A percentile compares a stretch with the other conserved stretches of the same genome.
Conservation (phyloP, 2,113 vertebrate species). For the Phalacrocorax carbo region DNA sequence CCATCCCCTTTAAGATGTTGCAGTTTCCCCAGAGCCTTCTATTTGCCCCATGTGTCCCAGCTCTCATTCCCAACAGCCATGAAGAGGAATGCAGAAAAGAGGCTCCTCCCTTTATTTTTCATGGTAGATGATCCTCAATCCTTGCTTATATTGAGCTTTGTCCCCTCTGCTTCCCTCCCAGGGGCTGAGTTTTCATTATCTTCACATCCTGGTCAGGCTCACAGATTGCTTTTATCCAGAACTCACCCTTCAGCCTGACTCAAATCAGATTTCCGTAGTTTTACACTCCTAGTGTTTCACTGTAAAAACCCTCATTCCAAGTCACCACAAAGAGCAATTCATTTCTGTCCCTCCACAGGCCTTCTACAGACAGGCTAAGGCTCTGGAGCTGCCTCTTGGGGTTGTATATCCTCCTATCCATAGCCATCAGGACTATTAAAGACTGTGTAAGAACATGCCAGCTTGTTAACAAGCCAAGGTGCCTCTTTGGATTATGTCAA, state of each 20-base stretch:
- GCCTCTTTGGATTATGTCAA: neutral
- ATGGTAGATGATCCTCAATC: neutral
- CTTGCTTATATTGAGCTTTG: neutral
- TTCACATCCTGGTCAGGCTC: neutral
- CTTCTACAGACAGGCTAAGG: neutral
- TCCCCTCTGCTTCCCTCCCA: neutral
- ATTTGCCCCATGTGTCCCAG: neutral
- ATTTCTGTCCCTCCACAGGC: neutral
- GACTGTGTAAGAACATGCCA: neutral
- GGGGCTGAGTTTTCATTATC: neutral
- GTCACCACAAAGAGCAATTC: conserved; percentile 35
- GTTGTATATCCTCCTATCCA: neutral
- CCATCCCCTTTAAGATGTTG: neutral
- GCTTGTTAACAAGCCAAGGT: neutral
- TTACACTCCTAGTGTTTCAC: conserved; percentile 38
- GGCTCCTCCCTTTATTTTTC: neutral
- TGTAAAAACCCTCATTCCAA: neutral
- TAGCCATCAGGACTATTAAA: neutral
- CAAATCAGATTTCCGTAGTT: conserved; percentile 16
- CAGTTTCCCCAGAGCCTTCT: neutral
- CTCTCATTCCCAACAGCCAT: neutral
- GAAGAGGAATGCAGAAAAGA: neutral
- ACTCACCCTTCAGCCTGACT: neutral
- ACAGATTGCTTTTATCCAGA: neutral
- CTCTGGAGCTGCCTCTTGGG: neutral